Conservation (phyloP, 2,888 invertebrate species). For the Philhelius pedissequus region DNA sequence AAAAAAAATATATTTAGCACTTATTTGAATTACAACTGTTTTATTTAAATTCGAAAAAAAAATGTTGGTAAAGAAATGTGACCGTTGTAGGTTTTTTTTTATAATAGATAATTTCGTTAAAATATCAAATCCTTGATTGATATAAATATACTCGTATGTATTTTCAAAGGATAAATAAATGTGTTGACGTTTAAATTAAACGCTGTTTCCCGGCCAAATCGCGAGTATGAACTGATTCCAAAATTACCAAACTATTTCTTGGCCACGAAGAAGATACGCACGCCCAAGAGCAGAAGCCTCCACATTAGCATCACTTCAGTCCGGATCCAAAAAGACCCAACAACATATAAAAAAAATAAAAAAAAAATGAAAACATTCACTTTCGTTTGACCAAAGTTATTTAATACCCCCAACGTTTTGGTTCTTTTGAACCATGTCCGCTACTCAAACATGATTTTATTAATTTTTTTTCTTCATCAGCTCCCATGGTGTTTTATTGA, state of each 20-base stretch:
- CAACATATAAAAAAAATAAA: constrained; percentile 7
- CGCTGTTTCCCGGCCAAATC: constrained; percentile 64
- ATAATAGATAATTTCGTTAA: background rate
- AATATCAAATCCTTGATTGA: background rate
- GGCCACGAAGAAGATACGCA: constrained; percentile 41
- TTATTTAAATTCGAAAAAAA: background rate
- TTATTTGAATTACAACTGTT: background rate
- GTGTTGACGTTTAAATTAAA: constrained; percentile 20
- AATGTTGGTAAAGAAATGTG: too few relatives aligned
- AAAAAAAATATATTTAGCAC: too few relatives aligned
- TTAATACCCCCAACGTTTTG: constrained; percentile 40
- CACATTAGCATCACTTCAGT: constrained; percentile 42
- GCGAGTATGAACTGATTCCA: constrained; percentile 64
- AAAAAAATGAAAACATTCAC: constrained; percentile 52
- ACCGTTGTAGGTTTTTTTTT: background rate
- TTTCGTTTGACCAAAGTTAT: constrained; percentile 64
- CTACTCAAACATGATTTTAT: constrained; percentile 29
- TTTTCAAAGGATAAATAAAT: background rate
- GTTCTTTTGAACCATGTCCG: constrained; percentile 28
- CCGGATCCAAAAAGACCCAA: constrained; percentile 27
- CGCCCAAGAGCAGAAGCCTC: constrained; percentile 40
- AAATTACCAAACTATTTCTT: constrained; percentile 63
- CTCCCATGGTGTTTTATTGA: constrained; percentile 23
- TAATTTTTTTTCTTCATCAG: background rate
- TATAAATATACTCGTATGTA: too few relatives aligned